phyloP scores from a whole-genome alignment of 2,888 invertebrate species.

The Limenitis camilla region DNA sequence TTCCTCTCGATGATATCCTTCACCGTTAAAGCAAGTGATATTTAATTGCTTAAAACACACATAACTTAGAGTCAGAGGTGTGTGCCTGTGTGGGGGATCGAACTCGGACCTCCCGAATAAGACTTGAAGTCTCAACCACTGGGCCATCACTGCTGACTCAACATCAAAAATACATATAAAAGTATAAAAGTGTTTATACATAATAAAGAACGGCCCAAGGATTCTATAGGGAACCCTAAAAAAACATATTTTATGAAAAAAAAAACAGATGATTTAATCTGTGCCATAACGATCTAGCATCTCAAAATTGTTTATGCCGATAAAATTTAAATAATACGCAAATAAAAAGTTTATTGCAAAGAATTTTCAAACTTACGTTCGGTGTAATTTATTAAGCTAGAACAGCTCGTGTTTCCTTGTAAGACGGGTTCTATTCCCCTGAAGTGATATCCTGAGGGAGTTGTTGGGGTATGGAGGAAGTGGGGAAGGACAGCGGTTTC shows the following conservation, averaged over 20 bases:
- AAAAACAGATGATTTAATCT: conserved; percentile 1
- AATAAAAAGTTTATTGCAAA: conserved; percentile 12
- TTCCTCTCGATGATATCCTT: too few relatives aligned
- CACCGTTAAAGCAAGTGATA: too few relatives aligned
- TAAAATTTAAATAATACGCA: conserved; percentile 16
- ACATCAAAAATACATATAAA: too few relatives aligned
- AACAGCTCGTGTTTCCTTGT: conserved; percentile 11
- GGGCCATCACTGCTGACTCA: too few relatives aligned
- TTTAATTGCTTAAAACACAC: too few relatives aligned
- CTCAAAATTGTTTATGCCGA: conserved; percentile 10
- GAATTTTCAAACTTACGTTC: conserved; percentile 8
- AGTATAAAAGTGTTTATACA: too few relatives aligned
- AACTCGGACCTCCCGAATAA: too few relatives aligned
- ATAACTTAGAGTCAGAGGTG: too few relatives aligned
- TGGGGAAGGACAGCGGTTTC: conserved; percentile 6
- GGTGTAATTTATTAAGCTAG: conserved; percentile 17
- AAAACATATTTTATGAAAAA: not conserved
- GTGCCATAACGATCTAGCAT: conserved; percentile 6
- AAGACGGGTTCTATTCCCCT: conserved; percentile 15
- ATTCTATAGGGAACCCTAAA: not conserved
- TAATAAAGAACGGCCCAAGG: too few relatives aligned
- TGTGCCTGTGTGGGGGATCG: too few relatives aligned
- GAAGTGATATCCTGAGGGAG: conserved; percentile 9
- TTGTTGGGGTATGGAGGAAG: conserved; percentile 8
- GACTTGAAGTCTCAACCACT: too few relatives aligned